These are phyloP conservation scores for Hephaestus fuliginosus DNA, from an alignment of 2,797 vertebrate genomes.

Conservation along the genomic window DNA sequence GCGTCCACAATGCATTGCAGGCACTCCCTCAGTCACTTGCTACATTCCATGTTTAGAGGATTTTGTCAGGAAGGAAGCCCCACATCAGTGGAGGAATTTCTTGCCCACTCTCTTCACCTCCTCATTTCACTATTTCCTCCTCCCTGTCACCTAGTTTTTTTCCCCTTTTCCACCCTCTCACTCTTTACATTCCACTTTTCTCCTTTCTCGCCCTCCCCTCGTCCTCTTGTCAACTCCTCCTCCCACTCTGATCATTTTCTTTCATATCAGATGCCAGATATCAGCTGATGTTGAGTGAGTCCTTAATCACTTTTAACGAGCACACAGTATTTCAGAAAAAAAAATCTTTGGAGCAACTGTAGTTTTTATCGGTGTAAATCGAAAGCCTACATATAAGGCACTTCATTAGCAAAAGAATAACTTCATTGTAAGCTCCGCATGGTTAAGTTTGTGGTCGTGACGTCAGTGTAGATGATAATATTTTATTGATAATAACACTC, in stretches of 20 bases:
- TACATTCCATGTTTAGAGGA: conserved; percentile 54
- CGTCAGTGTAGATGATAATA: background rate
- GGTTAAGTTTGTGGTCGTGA: conserved; percentile 8
- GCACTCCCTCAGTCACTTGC: conserved; percentile 18
- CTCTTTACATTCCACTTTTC: conserved; percentile 31
- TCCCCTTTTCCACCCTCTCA: conserved; percentile 24
- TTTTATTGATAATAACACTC: background rate
- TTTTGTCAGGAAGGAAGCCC: conserved; percentile 60
- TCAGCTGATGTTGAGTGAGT: conserved; percentile 36
- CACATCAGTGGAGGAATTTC: conserved; percentile 42
- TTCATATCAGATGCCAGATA: conserved; percentile 20
- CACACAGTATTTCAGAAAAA: background rate
- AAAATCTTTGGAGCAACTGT: background rate
- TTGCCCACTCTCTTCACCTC: conserved; percentile 30
- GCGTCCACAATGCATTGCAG: conserved; percentile 34
- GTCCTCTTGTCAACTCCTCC: conserved; percentile 19
- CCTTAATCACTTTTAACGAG: conserved; percentile 26
- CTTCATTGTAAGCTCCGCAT: background rate
- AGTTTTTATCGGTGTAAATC: conserved; percentile 12
- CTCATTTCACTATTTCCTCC: conserved; percentile 32
- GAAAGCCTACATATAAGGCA: background rate
- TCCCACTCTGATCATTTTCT: conserved; percentile 10
- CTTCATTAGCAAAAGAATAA: conserved; percentile 3
- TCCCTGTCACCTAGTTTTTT: conserved; percentile 52
- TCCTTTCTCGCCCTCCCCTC: background rate